Percentiles rank a stretch among this genome's conserved stretches.
Conservation (phyloP, 2,888 invertebrate species). For the Orthosia cruda region DNA sequence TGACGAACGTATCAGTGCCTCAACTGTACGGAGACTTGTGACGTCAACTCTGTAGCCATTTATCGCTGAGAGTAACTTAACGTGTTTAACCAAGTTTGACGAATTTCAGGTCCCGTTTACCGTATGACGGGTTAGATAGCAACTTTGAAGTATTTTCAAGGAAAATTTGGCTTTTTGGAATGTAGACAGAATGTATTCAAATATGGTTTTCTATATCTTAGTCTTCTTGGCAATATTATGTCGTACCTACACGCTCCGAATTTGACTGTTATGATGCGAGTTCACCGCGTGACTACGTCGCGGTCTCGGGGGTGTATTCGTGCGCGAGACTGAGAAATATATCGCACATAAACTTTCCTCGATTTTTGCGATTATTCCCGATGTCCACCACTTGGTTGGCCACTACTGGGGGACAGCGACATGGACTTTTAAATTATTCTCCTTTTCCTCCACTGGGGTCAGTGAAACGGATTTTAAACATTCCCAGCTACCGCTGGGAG, state of each 20-base stretch:
- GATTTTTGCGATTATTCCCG: no score
- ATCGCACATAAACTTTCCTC: no score
- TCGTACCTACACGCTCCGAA: not conserved
- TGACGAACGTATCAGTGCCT: not conserved
- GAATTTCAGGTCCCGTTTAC: constrained; percentile 48
- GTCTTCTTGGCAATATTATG: not conserved
- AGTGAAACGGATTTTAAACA: no score
- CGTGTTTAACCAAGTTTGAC: constrained; percentile 64
- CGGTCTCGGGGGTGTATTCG: no score
- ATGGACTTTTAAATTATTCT: no score
- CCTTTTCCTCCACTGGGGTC: no score
- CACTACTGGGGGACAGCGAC: no score
- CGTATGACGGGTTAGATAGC: constrained; percentile 48
- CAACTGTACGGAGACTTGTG: constrained; percentile 27
- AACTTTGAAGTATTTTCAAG: constrained; percentile 39
- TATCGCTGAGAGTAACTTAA: constrained; percentile 48
- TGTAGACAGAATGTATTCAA: constrained; percentile 27
- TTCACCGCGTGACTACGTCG: no score
- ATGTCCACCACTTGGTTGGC: no score
- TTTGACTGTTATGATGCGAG: not conserved
- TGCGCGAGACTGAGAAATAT: no score
- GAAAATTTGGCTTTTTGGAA: constrained; percentile 37
- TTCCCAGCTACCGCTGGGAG: no score
- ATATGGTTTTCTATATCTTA: constrained; percentile 31
- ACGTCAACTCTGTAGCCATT: constrained; percentile 48